Evolutionary conservation across 2,797 vertebrate genomes (phyloP), one percentile per base, ranked within the genome.

Genomic region (Smutsia gigantea): DNA sequence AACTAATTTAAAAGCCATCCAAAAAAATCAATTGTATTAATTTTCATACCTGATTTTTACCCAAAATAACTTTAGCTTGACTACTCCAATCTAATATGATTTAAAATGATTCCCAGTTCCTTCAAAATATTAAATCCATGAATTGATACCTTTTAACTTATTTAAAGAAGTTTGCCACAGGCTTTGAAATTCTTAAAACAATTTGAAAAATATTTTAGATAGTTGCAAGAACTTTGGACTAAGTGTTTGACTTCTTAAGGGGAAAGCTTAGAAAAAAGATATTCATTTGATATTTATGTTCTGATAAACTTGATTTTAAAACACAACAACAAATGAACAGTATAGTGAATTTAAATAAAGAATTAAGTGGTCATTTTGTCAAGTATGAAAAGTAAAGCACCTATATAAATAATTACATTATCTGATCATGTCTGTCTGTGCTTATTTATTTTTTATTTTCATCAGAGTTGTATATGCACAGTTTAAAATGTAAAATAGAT

Each of bases 131-230:
- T 89, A 95, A 95, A 94, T 89, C 79, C 75, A 83, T 90, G 84
- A 96, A 93, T 93, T 90, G 87, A 92, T 64, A 93, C 75, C 84
- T 97, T 96, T 94, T 72, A 97, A 94, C 94, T 95, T 94, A 95
- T 96, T 97, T 97, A 93, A 87, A 92, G 95, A 96, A 95, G 51
- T 87, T 90, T 92, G 46, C 90, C 78, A 77, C 61, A 68, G 92
- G 51, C 68, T 95, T 95, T 94, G 57, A 94, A 94, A 96, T 90
- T 82, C 72, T 93, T 85, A 92, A 96, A 87, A 93, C 85, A 72
- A 42, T 57, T 96, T 72, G 42, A 71, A 96, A 97, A 96, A 84
- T 87, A 97, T 72, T 93, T 90, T 71, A 71, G 71, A 61, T 95
- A 87, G 34, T 90, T 89, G 64, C 81, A 96, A 92, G 39, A 90